Conservation (phyloP, 2,113 vertebrate species). For the Phoenicopterus ruber region DNA sequence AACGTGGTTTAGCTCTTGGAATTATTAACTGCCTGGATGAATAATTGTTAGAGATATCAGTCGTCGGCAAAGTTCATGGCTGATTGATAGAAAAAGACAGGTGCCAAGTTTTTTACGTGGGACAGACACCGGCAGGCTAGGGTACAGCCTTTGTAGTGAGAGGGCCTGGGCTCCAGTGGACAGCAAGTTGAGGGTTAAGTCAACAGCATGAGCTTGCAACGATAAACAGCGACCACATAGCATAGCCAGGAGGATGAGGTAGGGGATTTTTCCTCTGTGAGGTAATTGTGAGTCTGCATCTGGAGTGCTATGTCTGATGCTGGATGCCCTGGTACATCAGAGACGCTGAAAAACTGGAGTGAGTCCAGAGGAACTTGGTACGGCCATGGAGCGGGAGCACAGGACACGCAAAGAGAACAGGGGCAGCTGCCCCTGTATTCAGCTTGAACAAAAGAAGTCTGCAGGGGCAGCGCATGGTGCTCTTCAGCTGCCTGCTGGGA, state of each 20-base stretch:
- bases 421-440: not conserved
- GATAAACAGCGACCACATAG: fast-evolving
- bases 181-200: not conserved
- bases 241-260: not conserved
- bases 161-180: not conserved
- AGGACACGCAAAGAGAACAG: not conserved
- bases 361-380: not conserved
- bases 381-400: not conserved
- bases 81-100: not conserved
- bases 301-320: not conserved
- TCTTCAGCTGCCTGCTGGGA: not conserved
- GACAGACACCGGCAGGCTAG: not conserved
- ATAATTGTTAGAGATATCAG: not conserved
- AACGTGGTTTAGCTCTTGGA: not conserved
- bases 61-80: not conserved
- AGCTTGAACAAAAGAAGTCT: not conserved
- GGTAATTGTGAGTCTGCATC: not conserved
- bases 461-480: not conserved
- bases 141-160: not conserved
- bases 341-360: not conserved
- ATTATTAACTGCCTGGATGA: not conserved
- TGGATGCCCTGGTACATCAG: not conserved
- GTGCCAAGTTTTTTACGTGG: not conserved
- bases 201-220: not conserved
- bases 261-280: not conserved